Percentiles rank a stretch among this genome's conserved stretches.
Evolutionary conservation across 1,140 invertebrate genomes (phyloP).

Genomic region (Megalonaias nervosa): DNA sequence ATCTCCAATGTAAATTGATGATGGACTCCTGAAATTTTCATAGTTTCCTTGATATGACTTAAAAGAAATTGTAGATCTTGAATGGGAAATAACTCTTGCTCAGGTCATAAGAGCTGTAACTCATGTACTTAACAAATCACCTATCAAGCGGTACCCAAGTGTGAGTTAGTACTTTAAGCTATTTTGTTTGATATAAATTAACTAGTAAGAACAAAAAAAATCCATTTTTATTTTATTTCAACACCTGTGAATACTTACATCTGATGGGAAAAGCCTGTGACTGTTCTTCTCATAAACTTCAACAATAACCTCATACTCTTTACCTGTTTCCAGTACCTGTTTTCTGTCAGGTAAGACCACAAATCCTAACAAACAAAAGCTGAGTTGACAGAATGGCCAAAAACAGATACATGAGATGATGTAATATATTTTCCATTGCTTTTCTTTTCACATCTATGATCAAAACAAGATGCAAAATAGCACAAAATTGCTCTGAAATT

Average conservation of each 20-base stretch:
- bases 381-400: too few species aligned
- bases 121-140: too few species aligned
- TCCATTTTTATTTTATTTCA: neutral
- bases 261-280: constrained; percentile 73
- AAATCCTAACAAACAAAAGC: constrained; percentile 58
- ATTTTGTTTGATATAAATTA: too few species aligned
- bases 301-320: constrained; percentile 81
- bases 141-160: neutral
- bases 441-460: too few species aligned
- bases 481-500: too few species aligned
- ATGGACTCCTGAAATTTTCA: too few species aligned
- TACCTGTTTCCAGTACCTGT: constrained; percentile 81
- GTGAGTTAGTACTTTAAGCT: neutral
- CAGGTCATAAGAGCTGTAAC: too few species aligned
- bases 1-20: too few species aligned
- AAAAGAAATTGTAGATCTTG: too few species aligned
- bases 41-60: too few species aligned
- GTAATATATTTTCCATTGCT: neutral
- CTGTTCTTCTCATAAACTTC: constrained; percentile 80
- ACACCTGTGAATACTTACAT: constrained; percentile 65
- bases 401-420: neutral
- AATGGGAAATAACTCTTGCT: too few species aligned
- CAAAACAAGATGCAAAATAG: too few species aligned
- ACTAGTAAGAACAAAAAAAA: neutral
- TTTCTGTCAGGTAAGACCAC: constrained; percentile 79